A percentile compares a stretch with the other conserved stretches of the same genome.
phyloP scores from a whole-genome alignment of 2,888 invertebrate genomes.

The Chrysolina americana region DNA sequence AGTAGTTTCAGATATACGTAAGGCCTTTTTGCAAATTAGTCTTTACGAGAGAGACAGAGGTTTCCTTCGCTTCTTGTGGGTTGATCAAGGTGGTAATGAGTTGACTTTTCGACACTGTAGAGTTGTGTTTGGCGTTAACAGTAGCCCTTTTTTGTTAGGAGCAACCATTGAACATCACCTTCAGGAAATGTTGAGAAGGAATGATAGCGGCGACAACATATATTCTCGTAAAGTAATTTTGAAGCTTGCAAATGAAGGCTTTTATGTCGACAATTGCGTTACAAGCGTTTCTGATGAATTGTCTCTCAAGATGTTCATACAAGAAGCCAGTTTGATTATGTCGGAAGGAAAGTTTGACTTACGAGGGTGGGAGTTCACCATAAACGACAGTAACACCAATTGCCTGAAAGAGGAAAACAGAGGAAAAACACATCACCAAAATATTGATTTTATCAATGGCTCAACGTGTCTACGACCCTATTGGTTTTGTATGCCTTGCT shows the following conservation, averaged over 20 bases:
- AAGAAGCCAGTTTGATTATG: not conserved
- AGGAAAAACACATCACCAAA: not conserved
- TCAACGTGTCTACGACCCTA: not conserved
- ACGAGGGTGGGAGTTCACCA: not conserved
- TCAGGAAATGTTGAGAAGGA: not conserved
- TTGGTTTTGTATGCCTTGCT: not conserved
- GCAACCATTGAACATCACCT: no score
- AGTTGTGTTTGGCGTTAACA: not conserved
- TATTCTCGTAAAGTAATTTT: not conserved
- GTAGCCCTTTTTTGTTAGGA: not conserved
- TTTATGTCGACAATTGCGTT: not conserved
- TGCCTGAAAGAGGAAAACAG: not conserved
- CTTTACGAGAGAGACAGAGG: no score
- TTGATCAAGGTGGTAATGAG: not conserved
- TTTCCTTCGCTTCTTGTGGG: no score
- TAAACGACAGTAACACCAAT: not conserved
- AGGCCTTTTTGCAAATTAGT: no score
- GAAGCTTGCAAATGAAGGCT: not conserved
- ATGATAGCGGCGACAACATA: not conserved
- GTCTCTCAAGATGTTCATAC: no score
- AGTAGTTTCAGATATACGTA: no score
- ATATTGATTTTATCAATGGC: not conserved
- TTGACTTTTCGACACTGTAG: not conserved
- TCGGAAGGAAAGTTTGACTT: not conserved
- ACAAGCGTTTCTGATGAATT: not conserved